Evolutionary conservation across 92 coral and sea anemone genomes (phyloP), one percentile per base, ranked within the genome.

Genomic region (Phenganax marumi): DNA sequence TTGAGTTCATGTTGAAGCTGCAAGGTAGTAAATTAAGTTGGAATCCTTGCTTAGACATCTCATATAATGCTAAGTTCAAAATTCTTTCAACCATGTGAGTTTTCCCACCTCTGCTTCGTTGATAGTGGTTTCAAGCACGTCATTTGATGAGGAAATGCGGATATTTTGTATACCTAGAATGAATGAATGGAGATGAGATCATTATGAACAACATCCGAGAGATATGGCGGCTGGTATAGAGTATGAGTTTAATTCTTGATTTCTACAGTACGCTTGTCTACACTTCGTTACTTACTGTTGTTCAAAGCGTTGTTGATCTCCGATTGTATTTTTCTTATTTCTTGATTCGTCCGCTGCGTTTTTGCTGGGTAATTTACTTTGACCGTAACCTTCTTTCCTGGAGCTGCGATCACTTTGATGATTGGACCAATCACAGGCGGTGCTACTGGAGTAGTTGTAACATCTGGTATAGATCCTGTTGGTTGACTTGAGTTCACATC

Each of bases 1-100:
- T 78, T 78, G 58, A 78, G 72, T 43, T 16, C 83, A 1, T 49
- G 83, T 8, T 61, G 50, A 11, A 78, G 58, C 83, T 78, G 53
- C 16, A 78, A 61, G 11, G 25, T 46, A 78, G 43, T 33, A 33
- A 18, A 14, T 14, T 24, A 43, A 14, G 12, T 68, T 68, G 24
- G 48, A 18, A 68, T 7, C 14, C 48, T 16, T 68, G 73, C 5
- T 68, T 58, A 7, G 16, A 58, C 43, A 56, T 72, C 50, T 16
- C 22, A 43, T 12, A 46, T 49, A 17, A 52, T 50, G 48, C 10
- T 33, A 5, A 33, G 43, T 33, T 33, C 5, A 33, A 33, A 33
- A 33, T 33, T 33, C 43, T 33, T 33, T 33, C 43, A 33, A 33
- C 2, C 43, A 33, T 33, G 2, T 33, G 43, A 33, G 43, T 33